Evolutionary conservation across 30 jellyfish, hydroid and myxozoan genomes (phyloP).

Genomic region (Mastigias papua): DNA sequence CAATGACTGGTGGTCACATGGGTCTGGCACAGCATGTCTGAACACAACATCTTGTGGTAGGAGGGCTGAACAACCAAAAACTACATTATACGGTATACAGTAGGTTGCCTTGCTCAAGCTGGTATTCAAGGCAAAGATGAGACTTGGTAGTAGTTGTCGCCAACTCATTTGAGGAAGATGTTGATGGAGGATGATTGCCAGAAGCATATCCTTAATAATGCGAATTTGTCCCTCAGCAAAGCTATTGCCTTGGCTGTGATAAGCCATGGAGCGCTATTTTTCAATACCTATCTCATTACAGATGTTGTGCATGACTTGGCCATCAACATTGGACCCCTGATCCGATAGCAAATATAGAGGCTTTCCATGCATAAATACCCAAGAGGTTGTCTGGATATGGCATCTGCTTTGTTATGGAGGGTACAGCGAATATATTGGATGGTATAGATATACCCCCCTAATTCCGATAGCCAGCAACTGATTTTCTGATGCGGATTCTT

Average conservation of each 20-base stretch:
- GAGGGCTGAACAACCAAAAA: conserved; percentile 65
- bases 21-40: conserved; percentile 10
- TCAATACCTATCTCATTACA: neutral
- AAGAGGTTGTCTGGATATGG: conserved; percentile 21
- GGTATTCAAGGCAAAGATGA: conserved; percentile 17
- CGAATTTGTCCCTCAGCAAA: conserved; percentile 38
- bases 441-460: conserved; percentile 13
- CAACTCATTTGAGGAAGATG: conserved; percentile 27
- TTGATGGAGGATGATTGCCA: conserved; percentile 24
- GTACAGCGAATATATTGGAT: conserved; percentile 18
- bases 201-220: conserved; percentile 11
- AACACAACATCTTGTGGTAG: conserved; percentile 71
- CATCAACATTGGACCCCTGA: conserved; percentile 36
- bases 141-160: conserved; percentile 21
- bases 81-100: conserved; percentile 49
- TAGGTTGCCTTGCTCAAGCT: conserved; percentile 15
- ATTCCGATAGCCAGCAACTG: conserved; percentile 21
- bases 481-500: conserved; percentile 38
- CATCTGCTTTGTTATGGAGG: conserved; percentile 27
- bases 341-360: conserved; percentile 12
- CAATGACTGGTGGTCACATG: conserved; percentile 30
- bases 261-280: conserved; percentile 23
- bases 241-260: conserved; percentile 47
- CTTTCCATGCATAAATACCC: conserved; percentile 8
- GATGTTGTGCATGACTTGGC: neutral